phyloP scores from a whole-genome alignment of 2,113 vertebrate genomes.

The Camelus bactrianus region DNA sequence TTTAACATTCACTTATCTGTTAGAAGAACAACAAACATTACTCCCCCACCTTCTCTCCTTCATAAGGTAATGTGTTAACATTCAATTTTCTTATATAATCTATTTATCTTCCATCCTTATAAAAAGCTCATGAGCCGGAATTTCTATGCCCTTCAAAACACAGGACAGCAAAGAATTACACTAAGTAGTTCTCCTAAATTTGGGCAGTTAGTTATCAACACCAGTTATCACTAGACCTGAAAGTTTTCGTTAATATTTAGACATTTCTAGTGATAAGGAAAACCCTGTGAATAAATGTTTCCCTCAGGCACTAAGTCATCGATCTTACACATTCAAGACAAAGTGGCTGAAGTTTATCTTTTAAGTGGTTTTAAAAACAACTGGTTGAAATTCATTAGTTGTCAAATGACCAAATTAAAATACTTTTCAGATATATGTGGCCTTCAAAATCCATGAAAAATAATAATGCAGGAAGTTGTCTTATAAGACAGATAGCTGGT shows the following conservation, averaged over 20 bases:
- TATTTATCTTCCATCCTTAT: not conserved
- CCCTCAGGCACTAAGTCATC: not conserved
- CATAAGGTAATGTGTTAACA: not conserved
- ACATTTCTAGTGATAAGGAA: constrained; percentile 55
- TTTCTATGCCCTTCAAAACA: constrained; percentile 42
- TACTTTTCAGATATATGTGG: constrained; percentile 22
- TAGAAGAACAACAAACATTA: constrained; percentile 60
- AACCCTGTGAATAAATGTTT: constrained; percentile 41
- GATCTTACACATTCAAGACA: constrained; percentile 23
- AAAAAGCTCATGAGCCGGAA: constrained; percentile 32
- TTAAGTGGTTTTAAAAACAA: constrained; percentile 55
- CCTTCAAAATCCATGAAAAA: constrained; percentile 44
- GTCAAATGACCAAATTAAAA: constrained; percentile 15
- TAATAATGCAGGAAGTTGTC: not conserved
- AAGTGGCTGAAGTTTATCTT: constrained; percentile 56
- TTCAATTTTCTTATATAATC: not conserved
- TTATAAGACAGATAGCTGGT: constrained; percentile 45
- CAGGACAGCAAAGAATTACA: constrained; percentile 17
- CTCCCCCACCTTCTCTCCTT: not conserved
- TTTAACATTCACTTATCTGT: constrained; percentile 66
- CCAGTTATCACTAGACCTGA: not conserved
- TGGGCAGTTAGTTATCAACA: constrained; percentile 23
- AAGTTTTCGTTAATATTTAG: constrained; percentile 51
- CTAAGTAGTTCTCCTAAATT: not conserved
- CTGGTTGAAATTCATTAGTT: constrained; percentile 32